These are phyloP conservation scores for Axinella damicornis DNA, from an alignment of 37 sponge, comb jelly and placozoan species.

Conservation along the genomic window DNA sequence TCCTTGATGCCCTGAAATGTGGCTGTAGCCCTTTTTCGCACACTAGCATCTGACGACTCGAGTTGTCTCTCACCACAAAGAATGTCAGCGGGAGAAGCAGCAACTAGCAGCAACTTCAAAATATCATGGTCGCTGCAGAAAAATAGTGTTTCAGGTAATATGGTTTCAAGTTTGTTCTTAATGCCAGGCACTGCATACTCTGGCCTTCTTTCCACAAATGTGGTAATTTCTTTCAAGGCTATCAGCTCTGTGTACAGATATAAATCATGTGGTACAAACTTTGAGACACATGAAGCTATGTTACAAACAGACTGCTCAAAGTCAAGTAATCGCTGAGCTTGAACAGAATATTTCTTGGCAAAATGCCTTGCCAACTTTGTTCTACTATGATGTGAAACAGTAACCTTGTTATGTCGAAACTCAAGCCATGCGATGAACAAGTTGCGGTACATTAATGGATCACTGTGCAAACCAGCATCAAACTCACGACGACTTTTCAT, in stretches of 20 bases:
- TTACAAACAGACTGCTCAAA: conserved; percentile 27
- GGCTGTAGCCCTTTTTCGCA: background rate
- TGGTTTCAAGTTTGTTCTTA: background rate
- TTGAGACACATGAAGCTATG: conserved; percentile 11
- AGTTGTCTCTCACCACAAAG: conserved; percentile 26
- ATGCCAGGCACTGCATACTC: too few relatives aligned
- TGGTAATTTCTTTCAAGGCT: background rate
- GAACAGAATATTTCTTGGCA: background rate
- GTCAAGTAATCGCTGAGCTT: conserved; percentile 7
- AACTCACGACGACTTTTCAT: background rate
- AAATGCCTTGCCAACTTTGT: conserved; percentile 2
- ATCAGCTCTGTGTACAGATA: background rate
- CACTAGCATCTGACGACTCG: background rate
- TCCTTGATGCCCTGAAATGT: background rate
- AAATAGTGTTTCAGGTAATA: background rate
- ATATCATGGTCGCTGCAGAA: background rate
- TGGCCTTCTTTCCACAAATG: too few relatives aligned
- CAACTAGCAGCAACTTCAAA: conserved; percentile 20
- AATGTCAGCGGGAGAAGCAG: conserved; percentile 10
- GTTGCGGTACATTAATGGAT: conserved; percentile 31
- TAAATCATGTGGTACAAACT: conserved; percentile 8
- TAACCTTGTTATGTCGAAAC: too few relatives aligned
- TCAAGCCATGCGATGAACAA: conserved; percentile 46
- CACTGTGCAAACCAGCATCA: conserved; percentile 48
- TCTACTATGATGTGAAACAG: background rate